Conservation (phyloP, 2,797 vertebrate species). For the Pelochelys cantorii region DNA sequence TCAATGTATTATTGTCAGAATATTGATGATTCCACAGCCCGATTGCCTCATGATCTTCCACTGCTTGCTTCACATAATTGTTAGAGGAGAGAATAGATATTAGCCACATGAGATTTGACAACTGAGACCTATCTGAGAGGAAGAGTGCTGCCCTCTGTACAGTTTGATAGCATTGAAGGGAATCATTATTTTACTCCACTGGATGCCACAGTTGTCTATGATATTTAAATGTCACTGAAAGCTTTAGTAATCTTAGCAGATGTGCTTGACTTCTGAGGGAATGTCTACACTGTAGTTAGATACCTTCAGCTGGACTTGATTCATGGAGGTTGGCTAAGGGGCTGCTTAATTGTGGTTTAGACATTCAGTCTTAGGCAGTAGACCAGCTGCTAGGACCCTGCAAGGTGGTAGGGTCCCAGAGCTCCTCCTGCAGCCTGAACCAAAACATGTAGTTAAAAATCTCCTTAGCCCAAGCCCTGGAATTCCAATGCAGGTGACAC, state of each 20-base stretch:
- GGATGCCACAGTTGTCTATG: neutral
- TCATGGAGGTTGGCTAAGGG: neutral
- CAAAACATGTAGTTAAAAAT: neutral
- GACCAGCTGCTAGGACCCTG: neutral
- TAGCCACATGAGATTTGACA: neutral
- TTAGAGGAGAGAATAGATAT: neutral
- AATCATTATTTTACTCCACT: neutral
- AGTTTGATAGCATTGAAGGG: neutral
- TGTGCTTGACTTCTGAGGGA: neutral
- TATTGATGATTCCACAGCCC: neutral
- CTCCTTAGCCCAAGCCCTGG: neutral
- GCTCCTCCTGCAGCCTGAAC: neutral
- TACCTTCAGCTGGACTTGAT: neutral
- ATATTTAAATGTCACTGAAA: neutral
- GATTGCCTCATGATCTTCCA: fast-evolving
- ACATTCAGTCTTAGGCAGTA: neutral
- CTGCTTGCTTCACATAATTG: slow-evolving; percentile 12
- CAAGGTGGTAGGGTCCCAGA: neutral
- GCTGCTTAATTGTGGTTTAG: neutral
- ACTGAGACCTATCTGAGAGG: neutral
- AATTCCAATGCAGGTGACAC: neutral
- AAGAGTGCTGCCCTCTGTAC: neutral
- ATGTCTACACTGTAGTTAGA: neutral
- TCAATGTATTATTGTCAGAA: neutral
- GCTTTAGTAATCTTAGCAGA: neutral